Percentiles rank a stretch among this genome's conserved stretches.
phyloP scores from a whole-genome alignment of 2,888 invertebrate species.

The Lepidonotus clava region DNA sequence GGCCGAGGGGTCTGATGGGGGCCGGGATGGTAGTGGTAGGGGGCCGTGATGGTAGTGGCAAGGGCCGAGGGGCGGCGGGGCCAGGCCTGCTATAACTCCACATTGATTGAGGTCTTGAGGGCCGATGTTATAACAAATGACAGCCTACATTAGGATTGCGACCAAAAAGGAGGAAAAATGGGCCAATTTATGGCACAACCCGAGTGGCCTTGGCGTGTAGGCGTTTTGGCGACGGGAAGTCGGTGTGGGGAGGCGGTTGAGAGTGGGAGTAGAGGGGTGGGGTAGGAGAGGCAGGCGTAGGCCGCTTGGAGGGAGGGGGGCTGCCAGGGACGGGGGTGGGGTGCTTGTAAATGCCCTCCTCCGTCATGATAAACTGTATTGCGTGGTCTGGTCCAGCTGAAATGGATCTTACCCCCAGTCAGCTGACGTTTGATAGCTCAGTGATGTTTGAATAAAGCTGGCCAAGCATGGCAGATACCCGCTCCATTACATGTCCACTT shows the following conservation, averaged over 20 bases:
- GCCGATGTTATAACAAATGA: conserved; percentile 31
- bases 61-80: background rate
- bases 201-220: background rate
- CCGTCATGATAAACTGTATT: background rate
- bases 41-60: background rate
- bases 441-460: background rate
- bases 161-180: conserved; percentile 22
- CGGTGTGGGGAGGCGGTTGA: background rate
- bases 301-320: too few species aligned
- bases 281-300: background rate
- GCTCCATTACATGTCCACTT: too few species aligned
- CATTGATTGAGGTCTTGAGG: conserved; percentile 46
- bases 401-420: background rate
- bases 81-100: background rate
- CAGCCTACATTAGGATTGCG: conserved; percentile 32
- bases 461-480: too few species aligned
- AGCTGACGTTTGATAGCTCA: background rate
- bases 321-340: too few species aligned
- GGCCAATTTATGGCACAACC: conserved; percentile 20
- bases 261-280: background rate
- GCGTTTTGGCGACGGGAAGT: background rate
- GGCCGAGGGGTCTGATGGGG: background rate
- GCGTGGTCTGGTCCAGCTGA: background rate
- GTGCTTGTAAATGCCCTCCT: background rate
- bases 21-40: background rate